Evolutionary conservation across 1,140 invertebrate genomes (phyloP), one percentile per base, ranked within the genome.

Genomic region (Agrypnia vestita): DNA sequence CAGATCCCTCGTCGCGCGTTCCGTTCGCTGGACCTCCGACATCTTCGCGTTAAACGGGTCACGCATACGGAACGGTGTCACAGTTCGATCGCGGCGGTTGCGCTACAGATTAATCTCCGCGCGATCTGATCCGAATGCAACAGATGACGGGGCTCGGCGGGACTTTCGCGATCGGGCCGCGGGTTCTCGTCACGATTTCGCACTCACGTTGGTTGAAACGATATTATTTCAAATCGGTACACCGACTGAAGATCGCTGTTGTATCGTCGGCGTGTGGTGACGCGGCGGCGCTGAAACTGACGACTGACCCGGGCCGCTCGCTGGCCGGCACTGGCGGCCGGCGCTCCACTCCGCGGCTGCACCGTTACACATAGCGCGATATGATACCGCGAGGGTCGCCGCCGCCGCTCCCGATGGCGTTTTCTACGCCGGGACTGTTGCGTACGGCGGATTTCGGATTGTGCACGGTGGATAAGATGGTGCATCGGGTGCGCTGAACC

Each of bases 231-330:
- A n/a, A n/a, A n/a, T n/a, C 6, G 9, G 53, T 56, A 9, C 9
- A 56, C 8, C 19, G 17, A 10, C 56, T 19, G 9, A 21, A 25
- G 25, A 62, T 25, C 25, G 59, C n/a, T 9, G 49, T 51, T 51
- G 49, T 12, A 51, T 51, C 49, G 49, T 9, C 49, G 8, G 49
- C 11, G 49, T 9, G n/a, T 3, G 59, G 10, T 35, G 19, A 35
- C 4, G 25, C 59, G 15, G 59, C 59, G 19, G 0, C 21, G 4
- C 19, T 35, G 59, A 19, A 13, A 62, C 59, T 69, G 0, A 15
- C 67, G 67, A 61, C 73, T 62, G 43, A 61, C 44, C 59, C 73
- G 43, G 56, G 25, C 73, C 73, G 73, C 55, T 62, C 44, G 56
- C 56, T 49, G 35, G 55, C 53, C 73, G 73, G 35, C 62, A 76